Conservation (phyloP, 2,888 invertebrate species). For the Idaea straminata region DNA sequence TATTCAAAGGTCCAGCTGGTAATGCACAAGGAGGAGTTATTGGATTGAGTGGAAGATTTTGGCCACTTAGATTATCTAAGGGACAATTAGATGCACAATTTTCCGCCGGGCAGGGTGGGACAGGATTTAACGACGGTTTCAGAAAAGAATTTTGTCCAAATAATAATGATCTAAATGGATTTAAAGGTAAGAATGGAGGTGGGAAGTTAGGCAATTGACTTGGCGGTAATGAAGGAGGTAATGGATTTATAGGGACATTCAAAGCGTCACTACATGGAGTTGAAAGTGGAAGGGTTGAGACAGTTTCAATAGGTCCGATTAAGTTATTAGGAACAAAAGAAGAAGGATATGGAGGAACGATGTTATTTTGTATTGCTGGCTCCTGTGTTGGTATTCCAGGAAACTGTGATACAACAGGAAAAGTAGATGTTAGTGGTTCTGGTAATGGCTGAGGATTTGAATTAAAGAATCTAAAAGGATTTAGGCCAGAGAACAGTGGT, state of each 20-base stretch:
- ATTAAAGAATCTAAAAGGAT: background rate
- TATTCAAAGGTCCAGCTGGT: background rate
- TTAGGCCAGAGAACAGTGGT: background rate
- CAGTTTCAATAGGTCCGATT: background rate
- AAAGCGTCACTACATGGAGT: background rate
- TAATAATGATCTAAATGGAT: background rate
- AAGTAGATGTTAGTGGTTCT: background rate
- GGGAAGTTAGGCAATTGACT: background rate
- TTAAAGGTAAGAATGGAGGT: slow-evolving; percentile 3
- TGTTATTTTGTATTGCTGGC: background rate
- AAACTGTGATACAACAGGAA: background rate
- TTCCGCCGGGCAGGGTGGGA: background rate
- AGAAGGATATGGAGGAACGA: background rate
- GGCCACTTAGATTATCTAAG: background rate
- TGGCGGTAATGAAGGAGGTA: background rate
- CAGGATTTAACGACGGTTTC: background rate
- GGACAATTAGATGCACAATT: background rate
- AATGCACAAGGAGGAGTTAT: background rate
- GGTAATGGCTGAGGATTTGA: background rate
- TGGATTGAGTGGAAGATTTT: background rate
- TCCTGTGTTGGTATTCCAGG: background rate
- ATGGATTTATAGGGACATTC: background rate
- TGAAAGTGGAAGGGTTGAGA: background rate
- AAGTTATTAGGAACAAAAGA: background rate
- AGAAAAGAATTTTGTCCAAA: background rate